Base-by-base conservation (phyloP, 2,797 vertebrate genomes). In the Sciaenops ocellatus region DNA sequence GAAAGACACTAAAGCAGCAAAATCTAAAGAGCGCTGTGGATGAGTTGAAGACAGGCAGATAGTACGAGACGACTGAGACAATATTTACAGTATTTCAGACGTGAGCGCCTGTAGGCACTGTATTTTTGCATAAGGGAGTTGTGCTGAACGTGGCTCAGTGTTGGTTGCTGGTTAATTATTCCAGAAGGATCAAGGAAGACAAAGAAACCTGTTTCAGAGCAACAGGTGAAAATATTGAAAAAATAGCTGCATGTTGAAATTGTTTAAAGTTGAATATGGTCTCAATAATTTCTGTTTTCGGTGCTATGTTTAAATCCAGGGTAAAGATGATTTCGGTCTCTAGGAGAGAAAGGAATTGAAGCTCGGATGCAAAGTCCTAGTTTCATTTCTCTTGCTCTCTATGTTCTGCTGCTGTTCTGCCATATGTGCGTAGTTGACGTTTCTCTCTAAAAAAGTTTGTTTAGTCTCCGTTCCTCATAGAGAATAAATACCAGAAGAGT, bases 131-230 rank as follows among this genome's bases (percentile, higher is more conserved):
- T 52, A 13, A 52, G 71, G 76, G 52, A 79, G 66, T 74, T 5
- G 15, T n/a, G 17, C 30, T 54, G 38, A 54, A 41, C 70, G 24
- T 82, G 68, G 51, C 61, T 56, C 34, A 63, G 62, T 60, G 70
- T 16, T 44, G 34, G 7, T 34, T 38, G 34, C 30, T 73, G 57
- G 17, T 52, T 65, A 74, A 84, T 82, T 67, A 77, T 44, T 74
- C 85, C 69, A 44, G 13, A 47, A 76, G 62, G 78, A 74, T 47
- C 47, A 28, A n/a, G 34, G 11, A 38, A 46, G 51, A 54, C 42
- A 51, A 20, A 47, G 60, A 50, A 63, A 38, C 34, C 34, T 9
- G 34, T 38, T 54, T 16, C 1, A 17, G 44, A 73, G 24, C 51
- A 38, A 44, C 20, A 38, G 20, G 24, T 30, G 11, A 42, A 44